A percentile compares a stretch with the other conserved stretches of the same genome.
Evolutionary conservation across 2,113 vertebrate genomes (phyloP).

Genomic region (Ardeotis arabs): DNA sequence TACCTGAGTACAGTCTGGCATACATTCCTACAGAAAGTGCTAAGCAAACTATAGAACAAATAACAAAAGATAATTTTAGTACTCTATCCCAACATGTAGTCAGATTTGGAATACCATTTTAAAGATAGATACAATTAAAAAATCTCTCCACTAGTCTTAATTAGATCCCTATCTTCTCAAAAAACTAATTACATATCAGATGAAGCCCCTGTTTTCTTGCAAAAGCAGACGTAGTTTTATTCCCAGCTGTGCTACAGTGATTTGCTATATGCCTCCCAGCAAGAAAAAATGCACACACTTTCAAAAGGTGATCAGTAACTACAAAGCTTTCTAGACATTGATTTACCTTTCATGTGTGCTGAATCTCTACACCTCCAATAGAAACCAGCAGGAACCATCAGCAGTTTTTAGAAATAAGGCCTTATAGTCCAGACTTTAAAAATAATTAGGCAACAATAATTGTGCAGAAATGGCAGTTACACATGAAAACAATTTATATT

Average conservation of each 20-base stretch:
- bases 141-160: not conserved
- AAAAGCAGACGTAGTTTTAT: not conserved
- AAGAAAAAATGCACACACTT: not conserved
- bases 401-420: not conserved
- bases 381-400: not conserved
- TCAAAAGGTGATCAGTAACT: not conserved
- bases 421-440: not conserved
- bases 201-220: not conserved
- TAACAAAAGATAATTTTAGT: not conserved
- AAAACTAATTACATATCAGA: slow-evolving; percentile 47
- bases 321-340: not conserved
- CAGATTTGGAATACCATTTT: not conserved
- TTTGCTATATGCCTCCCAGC: not conserved
- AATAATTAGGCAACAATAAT: not conserved
- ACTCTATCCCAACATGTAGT: not conserved
- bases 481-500: not conserved
- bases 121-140: not conserved
- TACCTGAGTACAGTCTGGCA: not conserved
- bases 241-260: not conserved
- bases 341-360: not conserved
- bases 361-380: not conserved
- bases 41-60: not conserved
- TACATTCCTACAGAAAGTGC: not conserved
- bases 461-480: not conserved
- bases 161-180: not conserved